A percentile compares a stretch with the other conserved stretches of the same genome.
Conservation (phyloP, 2,888 invertebrate genomes). For the Melinopterus prodromus region DNA sequence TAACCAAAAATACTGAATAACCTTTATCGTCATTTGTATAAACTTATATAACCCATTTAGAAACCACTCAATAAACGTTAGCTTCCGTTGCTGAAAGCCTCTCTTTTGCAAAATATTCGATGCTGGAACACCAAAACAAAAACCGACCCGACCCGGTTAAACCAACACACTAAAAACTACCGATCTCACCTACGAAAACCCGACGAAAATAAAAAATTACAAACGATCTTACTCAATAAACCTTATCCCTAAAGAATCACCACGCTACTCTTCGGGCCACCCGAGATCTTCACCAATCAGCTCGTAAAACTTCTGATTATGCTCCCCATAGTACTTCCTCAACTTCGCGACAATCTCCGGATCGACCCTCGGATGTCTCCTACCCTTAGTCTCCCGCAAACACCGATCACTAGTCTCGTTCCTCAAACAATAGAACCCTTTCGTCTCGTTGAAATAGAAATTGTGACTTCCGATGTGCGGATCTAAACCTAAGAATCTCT, state of each 20-base stretch:
- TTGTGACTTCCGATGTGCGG: slow-evolving; percentile 80
- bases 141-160: slow-evolving; percentile 24
- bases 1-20: background rate
- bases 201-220: slow-evolving; percentile 6
- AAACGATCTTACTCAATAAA: background rate
- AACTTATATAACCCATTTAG: too few relatives aligned
- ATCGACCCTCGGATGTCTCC: slow-evolving; percentile 85
- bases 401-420: slow-evolving; percentile 87
- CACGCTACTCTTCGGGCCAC: slow-evolving; percentile 86
- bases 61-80: too few relatives aligned
- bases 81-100: too few relatives aligned
- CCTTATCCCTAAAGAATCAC: background rate
- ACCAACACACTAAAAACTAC: slow-evolving; percentile 1
- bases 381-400: slow-evolving; percentile 82
- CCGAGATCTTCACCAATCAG: slow-evolving; percentile 91
- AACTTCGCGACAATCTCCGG: slow-evolving; percentile 81
- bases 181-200: background rate
- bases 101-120: background rate
- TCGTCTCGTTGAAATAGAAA: slow-evolving; percentile 96
- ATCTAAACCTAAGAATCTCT: slow-evolving; percentile 82
- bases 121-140: slow-evolving; percentile 6
- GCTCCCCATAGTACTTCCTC: slow-evolving; percentile 87
- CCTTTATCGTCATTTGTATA: too few relatives aligned
- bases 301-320: slow-evolving; percentile 92
- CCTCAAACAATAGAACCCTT: slow-evolving; percentile 93